These are phyloP conservation scores for Arctia plantaginis DNA, from an alignment of 2,888 invertebrate genomes.

Conservation along the genomic window DNA sequence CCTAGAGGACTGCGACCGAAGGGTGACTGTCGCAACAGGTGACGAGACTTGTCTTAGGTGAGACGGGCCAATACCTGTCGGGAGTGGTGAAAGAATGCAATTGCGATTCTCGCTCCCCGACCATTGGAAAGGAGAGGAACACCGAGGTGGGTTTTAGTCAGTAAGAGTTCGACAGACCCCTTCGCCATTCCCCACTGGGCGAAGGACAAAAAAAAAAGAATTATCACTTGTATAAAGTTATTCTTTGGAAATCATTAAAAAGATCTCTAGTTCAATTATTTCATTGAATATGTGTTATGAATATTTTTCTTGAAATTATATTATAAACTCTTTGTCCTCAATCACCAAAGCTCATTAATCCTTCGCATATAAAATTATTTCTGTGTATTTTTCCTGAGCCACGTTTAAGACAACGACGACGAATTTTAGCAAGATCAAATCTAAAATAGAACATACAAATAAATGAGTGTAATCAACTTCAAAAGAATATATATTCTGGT, in stretches of 20 bases:
- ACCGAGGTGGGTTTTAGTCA: no score
- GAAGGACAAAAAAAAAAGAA: no score
- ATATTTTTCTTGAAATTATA: neutral
- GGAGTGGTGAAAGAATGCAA: no score
- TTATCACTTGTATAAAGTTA: no score
- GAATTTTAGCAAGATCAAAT: constrained; percentile 64
- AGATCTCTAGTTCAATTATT: neutral
- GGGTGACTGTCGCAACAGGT: no score
- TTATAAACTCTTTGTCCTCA: neutral
- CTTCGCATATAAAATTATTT: constrained; percentile 61
- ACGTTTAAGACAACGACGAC: constrained; percentile 70
- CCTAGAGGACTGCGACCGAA: no score
- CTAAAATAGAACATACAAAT: constrained; percentile 71
- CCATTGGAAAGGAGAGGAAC: no score
- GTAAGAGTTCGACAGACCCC: no score
- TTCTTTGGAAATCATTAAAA: neutral
- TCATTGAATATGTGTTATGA: neutral
- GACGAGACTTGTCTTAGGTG: no score
- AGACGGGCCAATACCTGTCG: no score
- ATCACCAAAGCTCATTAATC: constrained; percentile 53
- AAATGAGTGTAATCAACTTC: constrained; percentile 79
- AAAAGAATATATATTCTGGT: constrained; percentile 73
- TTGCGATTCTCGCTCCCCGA: no score
- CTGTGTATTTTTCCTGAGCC: constrained; percentile 58
- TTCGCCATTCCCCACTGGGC: no score